Conservation (phyloP, 2,797 vertebrate species). For the Pseudotriccus pelzelni region DNA sequence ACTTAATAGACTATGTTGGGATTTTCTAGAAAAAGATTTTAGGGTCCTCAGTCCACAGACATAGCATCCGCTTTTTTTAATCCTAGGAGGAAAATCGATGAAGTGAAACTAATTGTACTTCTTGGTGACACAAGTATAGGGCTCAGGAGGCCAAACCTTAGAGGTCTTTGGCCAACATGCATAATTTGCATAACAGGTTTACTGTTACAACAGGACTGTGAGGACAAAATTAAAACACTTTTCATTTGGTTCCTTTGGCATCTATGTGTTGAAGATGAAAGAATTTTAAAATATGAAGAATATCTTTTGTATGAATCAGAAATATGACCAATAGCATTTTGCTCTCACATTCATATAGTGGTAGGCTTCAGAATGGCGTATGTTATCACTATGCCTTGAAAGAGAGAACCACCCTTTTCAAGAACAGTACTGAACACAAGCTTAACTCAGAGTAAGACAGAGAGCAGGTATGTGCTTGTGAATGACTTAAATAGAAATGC, state of each 20-base stretch:
- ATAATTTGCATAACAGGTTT: neutral
- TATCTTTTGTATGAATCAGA: neutral
- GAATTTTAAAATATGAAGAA: neutral
- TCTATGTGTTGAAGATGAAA: neutral
- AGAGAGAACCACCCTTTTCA: neutral
- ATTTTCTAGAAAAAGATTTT: constrained; percentile 34
- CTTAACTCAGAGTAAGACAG: neutral
- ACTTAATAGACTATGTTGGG: neutral
- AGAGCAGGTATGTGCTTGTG: neutral
- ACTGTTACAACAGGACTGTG: neutral
- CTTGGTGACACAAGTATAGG: neutral
- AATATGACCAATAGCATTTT: neutral
- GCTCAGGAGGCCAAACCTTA: neutral
- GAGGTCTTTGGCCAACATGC: neutral
- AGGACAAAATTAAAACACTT: neutral
- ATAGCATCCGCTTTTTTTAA: neutral
- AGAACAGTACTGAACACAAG: neutral
- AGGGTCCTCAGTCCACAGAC: neutral
- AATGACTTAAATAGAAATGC: neutral
- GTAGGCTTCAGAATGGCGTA: neutral
- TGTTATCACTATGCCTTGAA: neutral
- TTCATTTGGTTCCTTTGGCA: neutral
- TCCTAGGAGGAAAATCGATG: neutral
- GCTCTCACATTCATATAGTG: neutral
- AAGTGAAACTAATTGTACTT: constrained; percentile 5